Percentiles rank a stretch among this genome's conserved stretches.
Conservation (phyloP, 2,113 vertebrate species). For the Apodemus speciosus region DNA sequence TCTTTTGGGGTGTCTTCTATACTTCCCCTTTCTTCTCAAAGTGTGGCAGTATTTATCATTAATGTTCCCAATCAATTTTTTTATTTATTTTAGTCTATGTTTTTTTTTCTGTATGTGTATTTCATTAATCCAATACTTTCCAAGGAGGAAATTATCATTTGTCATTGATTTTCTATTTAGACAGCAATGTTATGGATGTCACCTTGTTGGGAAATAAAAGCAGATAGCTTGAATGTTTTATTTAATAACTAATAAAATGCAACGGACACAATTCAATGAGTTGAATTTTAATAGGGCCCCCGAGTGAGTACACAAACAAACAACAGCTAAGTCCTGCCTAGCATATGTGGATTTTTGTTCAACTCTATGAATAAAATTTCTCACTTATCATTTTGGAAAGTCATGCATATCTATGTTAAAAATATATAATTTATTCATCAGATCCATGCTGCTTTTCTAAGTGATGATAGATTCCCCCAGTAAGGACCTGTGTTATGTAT, state of each 20-base stretch:
- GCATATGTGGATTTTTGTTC: background rate
- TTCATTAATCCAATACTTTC: conserved; percentile 19
- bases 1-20: conserved; percentile 7
- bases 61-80: conserved; percentile 20
- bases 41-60: conserved; percentile 20
- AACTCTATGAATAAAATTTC: background rate
- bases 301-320: conserved; percentile 51
- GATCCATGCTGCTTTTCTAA: background rate
- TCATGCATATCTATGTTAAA: background rate
- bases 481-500: background rate
- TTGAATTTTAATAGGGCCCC: conserved; percentile 28
- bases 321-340: background rate
- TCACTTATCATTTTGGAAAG: background rate
- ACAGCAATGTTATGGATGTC: conserved; percentile 17
- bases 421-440: background rate
- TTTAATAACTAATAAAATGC: background rate
- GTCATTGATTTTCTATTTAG: conserved; percentile 56
- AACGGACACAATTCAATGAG: conserved; percentile 30
- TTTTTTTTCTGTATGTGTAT: conserved; percentile 26
- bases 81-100: background rate
- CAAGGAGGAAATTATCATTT: conserved; percentile 26
- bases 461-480: background rate
- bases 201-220: conserved; percentile 52
- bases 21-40: conserved; percentile 35
- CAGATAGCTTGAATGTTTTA: conserved; percentile 1